Evolutionary conservation across 2,797 vertebrate species (phyloP).

Genomic region (Gallinago nigripennis): DNA sequence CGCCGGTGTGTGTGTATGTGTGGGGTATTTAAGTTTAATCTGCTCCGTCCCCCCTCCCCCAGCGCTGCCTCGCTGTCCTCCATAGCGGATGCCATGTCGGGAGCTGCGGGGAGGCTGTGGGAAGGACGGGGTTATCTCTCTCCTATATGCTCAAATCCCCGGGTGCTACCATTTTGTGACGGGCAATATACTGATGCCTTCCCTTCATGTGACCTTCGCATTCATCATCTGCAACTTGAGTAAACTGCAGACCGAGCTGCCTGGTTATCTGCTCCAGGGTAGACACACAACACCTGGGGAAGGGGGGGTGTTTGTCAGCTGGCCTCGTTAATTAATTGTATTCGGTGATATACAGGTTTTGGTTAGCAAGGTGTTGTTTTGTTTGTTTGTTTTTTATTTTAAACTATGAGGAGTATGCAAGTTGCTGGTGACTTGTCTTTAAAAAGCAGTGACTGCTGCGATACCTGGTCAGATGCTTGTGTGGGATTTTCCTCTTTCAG

Average conservation of each 20-base stretch:
- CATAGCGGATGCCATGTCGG: conserved; percentile 42
- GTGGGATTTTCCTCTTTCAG: background rate
- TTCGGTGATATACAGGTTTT: background rate
- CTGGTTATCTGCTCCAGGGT: background rate
- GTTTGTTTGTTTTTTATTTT: background rate
- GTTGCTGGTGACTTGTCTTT: background rate
- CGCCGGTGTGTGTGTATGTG: background rate
- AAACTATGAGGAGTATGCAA: rapidly evolving
- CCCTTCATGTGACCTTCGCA: conserved; percentile 63
- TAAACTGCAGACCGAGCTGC: background rate
- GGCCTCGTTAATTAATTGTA: background rate
- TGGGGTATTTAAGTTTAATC: conserved; percentile 17
- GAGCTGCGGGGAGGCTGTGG: background rate
- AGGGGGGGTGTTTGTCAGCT: background rate
- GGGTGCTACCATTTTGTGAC: conserved; percentile 51
- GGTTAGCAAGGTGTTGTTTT: background rate
- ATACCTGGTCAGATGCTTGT: background rate
- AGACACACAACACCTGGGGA: conserved; percentile 1
- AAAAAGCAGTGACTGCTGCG: background rate
- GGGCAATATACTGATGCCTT: background rate
- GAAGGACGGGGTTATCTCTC: conserved; percentile 7
- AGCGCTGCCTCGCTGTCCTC: background rate
- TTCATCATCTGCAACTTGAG: conserved; percentile 47
- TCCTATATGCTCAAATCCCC: background rate
- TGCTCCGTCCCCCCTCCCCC: conserved; percentile 24